Conservation (phyloP, 1,140 invertebrate genomes). For the Sycophila sp. region DNA sequence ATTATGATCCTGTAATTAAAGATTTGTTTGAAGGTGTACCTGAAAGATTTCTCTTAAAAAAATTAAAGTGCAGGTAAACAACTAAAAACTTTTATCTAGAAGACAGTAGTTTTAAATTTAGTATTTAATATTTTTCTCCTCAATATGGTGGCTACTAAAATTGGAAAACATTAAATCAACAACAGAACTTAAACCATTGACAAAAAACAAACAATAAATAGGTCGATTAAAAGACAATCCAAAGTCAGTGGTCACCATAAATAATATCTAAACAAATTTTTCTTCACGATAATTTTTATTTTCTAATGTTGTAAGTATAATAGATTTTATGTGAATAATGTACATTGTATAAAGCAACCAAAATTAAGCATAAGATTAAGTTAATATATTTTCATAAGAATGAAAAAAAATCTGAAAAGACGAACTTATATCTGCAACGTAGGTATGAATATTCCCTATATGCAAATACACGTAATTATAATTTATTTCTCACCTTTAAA, state of each 20-base stretch:
- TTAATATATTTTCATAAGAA: too few relatives aligned
- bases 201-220: background rate
- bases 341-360: too few relatives aligned
- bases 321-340: too few relatives aligned
- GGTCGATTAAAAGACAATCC: too few relatives aligned
- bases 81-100: constrained; percentile 5
- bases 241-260: constrained; percentile 34
- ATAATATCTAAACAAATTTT: background rate
- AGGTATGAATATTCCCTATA: constrained; percentile 23
- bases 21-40: too few relatives aligned
- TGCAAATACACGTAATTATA: constrained; percentile 13
- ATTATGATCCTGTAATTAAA: too few relatives aligned
- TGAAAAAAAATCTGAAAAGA: constrained; percentile 25
- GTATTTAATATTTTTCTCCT: constrained; percentile 11
- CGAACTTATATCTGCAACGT: constrained; percentile 36
- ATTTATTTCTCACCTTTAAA: constrained; percentile 25
- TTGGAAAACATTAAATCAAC: background rate
- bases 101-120: background rate
- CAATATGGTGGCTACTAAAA: constrained; percentile 27
- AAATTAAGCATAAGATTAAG: too few relatives aligned
- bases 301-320: constrained; percentile 35
- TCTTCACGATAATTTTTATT: background rate
- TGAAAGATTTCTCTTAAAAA: too few relatives aligned
- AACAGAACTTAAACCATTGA: background rate
- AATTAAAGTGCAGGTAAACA: constrained; percentile 25